Base-by-base conservation (phyloP, 2,797 vertebrate species). In the Echiichthys vipera region DNA sequence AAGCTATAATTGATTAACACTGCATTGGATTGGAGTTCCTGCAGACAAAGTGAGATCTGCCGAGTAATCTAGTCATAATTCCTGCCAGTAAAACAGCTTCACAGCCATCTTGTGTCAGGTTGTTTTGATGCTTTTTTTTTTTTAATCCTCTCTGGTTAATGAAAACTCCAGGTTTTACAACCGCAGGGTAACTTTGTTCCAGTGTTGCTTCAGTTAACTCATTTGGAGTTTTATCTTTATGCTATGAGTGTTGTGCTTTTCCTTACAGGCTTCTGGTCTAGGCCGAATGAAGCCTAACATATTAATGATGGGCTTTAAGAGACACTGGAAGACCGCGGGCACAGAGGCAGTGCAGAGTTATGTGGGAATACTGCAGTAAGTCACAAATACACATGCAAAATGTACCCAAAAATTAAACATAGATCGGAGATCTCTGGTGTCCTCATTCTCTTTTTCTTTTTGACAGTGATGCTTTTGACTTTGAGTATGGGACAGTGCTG, bases 251-350 rank as follows among this genome's bases (percentile, higher is more conserved):
- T 50, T 3, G 14, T 65, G 45, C 45, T 65, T 72, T 58, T 69
- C 20, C 29, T 53, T 12, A 17, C 56, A 99, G 98, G 96, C 95
- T 32, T 94, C 97, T 0, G 98, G 98, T 87, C 94, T 99, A 54
- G 98, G 98, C 15, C 95, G 97, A 74, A 95, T 99, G 94, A 98
- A 94, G 86, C 98, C 98, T 7, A 99, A 99, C 80, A 99, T 92
- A 18, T 78, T 99, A 69, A 96, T 99, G 93, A 85, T 98, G 3
- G 98, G 98, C 75, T 99, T 98, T 89, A 99, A 99, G 91, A 95
- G 78, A 72, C 95, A 97, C 84, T 99, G 98, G 98, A 96, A 90
- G 86, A 95, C 81, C 22, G 83, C 92, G 17, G 82, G 91, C 54
- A 54, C 77, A 37, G 80, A 62, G 1, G 92, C 95, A 54, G 93